phyloP scores from a whole-genome alignment of 2,888 invertebrate species.

The Arge pagana region DNA sequence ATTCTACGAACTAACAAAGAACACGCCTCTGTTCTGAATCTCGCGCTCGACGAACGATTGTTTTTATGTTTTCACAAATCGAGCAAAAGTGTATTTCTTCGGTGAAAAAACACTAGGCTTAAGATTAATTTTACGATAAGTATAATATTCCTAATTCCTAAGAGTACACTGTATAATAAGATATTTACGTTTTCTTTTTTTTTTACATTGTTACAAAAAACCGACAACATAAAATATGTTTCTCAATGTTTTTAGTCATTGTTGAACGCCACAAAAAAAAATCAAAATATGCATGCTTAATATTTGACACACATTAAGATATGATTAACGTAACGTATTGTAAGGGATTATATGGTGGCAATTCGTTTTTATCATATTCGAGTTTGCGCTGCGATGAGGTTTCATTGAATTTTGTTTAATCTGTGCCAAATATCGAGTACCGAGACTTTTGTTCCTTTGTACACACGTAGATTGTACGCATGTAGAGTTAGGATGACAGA shows the following conservation, averaged over 20 bases:
- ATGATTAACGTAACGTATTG: constrained; percentile 32
- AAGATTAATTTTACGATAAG: constrained; percentile 35
- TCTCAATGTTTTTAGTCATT: constrained; percentile 33
- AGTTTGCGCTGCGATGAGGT: constrained; percentile 17
- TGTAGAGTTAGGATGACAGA: constrained; percentile 31
- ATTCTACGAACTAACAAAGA: constrained; percentile 20
- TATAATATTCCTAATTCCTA: constrained; percentile 45
- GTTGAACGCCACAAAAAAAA: constrained; percentile 28
- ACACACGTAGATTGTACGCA: constrained; percentile 37
- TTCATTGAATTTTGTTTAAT: constrained; percentile 47
- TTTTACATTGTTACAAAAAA: constrained; percentile 33
- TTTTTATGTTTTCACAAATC: constrained; percentile 28
- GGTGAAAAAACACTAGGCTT: constrained; percentile 35
- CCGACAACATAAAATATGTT: constrained; percentile 30
- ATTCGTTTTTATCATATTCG: constrained; percentile 26
- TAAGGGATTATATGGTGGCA: constrained; percentile 18
- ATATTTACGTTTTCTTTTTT: constrained; percentile 33
- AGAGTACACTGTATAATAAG: constrained; percentile 45
- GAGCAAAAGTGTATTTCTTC: constrained; percentile 21
- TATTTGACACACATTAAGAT: constrained; percentile 46
- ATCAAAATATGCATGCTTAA: constrained; percentile 37
- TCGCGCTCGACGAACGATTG: constrained; percentile 19
- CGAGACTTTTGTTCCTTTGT: constrained; percentile 53
- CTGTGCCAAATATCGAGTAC: constrained; percentile 57
- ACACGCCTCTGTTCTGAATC: constrained; percentile 18